Base-by-base conservation (phyloP, 1,140 invertebrate species). In the Brachionus calyciflorus region DNA sequence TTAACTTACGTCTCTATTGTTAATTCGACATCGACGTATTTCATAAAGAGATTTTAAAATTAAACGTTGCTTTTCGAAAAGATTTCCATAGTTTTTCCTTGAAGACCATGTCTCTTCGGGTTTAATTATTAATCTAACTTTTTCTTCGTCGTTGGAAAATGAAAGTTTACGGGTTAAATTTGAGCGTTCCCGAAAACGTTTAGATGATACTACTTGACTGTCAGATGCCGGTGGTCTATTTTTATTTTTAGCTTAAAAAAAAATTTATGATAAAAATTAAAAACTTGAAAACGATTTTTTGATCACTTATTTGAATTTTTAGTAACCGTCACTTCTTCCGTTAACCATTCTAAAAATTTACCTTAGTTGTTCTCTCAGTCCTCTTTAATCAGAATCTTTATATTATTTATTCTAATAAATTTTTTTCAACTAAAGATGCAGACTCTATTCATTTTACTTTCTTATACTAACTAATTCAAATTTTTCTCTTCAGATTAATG, bases 1-100 rank as follows among this genome's bases (percentile, higher is more conserved):
- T 30, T 12, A 1, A 33, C 28, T 33, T 73, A 73, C 69, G 46
- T 73, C 51, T 73, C 69, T 28, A 19, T 73, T 73, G 46, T 73
- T 73, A 24, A 73, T 73, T 73, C 69, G 17, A 46, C 69, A 51
- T 9, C 69, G 69, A 26, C 69, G 17, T 21, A 73, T 73, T 51
- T 73, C 69, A 21, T 73, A 73, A 12, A 73, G 40, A 1, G 46
- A 73, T 7, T 73, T 73, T 6, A 73, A 33, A 2, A 73, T 28
- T 30, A 73, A 30, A 49, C 69, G 44, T 37, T 73, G 69, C 46
- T 55, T 48, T 5, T 73, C 69, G 19, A 73, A 73, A 6, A 55
- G 26, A 51, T 41, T 65, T 21, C 37, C 60, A 41, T 65, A 44
- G n/a, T 65, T 65, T 44, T 44, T 41, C 44, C 41, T 41, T 1